Conservation (phyloP, 2,888 invertebrate genomes). For the Osmoderma eremita region DNA sequence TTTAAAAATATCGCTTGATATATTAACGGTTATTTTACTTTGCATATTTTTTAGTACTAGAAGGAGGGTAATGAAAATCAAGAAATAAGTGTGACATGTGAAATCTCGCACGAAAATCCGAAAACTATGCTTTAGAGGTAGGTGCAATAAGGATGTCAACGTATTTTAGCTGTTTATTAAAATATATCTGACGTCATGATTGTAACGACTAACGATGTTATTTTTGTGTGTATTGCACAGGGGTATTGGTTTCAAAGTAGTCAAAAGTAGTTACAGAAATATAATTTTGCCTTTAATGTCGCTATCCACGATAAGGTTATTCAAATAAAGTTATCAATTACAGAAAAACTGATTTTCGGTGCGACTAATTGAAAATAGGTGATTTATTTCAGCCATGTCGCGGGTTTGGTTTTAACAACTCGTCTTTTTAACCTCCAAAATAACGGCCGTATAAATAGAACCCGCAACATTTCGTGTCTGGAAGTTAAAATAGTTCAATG, state of each 20-base stretch:
- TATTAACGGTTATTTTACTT: conserved; percentile 8
- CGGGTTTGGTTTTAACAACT: conserved; percentile 27
- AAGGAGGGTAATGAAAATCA: too few relatives aligned
- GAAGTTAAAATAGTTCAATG: conserved; percentile 36
- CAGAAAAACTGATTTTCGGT: conserved; percentile 18
- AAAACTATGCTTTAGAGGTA: conserved; percentile 2
- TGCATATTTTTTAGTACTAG: background rate
- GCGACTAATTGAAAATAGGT: background rate
- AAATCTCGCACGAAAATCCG: background rate
- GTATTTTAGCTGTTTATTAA: conserved; percentile 17
- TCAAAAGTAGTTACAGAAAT: conserved; percentile 4
- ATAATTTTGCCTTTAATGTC: background rate
- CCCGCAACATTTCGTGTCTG: conserved; percentile 29
- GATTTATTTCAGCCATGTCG: conserved; percentile 4
- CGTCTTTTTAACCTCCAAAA: conserved; percentile 35
- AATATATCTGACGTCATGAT: conserved; percentile 32
- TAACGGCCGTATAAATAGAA: conserved; percentile 29
- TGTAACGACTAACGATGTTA: background rate
- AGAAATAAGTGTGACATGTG: conserved; percentile 21
- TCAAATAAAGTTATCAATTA: conserved; percentile 7
- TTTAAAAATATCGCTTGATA: too few relatives aligned
- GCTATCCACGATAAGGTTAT: conserved; percentile 19
- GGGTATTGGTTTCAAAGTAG: background rate
- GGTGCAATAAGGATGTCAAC: conserved; percentile 17
- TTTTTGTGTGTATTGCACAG: conserved; percentile 4